Percentiles rank a stretch among this genome's conserved stretches.
Conservation (phyloP, 2,888 invertebrate genomes). For the Hecatera dysodea region DNA sequence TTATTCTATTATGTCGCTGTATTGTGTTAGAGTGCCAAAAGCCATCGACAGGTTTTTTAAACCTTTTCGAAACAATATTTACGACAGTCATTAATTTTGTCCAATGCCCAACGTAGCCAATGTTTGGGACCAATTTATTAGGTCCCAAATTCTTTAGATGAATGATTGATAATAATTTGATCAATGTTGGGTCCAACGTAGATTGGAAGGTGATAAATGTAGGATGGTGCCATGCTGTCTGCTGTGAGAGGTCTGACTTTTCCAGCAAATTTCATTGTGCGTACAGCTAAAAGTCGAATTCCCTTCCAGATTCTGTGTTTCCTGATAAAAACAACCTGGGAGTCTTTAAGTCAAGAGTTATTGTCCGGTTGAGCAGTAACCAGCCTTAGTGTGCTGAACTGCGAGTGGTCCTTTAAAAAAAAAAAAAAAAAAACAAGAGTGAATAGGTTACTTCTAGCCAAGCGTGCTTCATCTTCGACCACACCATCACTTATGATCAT, state of each 20-base stretch:
- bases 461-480: too few species aligned
- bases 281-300: too few species aligned
- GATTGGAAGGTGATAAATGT: constrained; percentile 53
- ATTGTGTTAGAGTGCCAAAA: constrained; percentile 68
- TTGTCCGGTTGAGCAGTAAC: too few species aligned
- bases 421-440: too few species aligned
- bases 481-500: too few species aligned
- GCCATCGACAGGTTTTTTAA: constrained; percentile 69
- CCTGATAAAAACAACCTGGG: too few species aligned
- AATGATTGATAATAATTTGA: constrained; percentile 52
- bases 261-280: too few species aligned
- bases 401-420: too few species aligned
- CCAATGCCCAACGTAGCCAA: constrained; percentile 63
- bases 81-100: constrained; percentile 75
- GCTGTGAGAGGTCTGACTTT: constrained; percentile 64
- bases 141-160: constrained; percentile 49
- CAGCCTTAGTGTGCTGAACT: too few species aligned
- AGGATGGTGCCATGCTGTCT: constrained; percentile 72
- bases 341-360: too few species aligned
- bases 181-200: constrained; percentile 50
- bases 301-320: too few species aligned
- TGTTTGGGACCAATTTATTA: constrained; percentile 60
- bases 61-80: constrained; percentile 74
- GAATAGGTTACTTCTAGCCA: too few species aligned
- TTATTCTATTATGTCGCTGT: constrained; percentile 48